Base-by-base conservation (phyloP, 2,888 invertebrate species). In the Meiosimyza decipiens region DNA sequence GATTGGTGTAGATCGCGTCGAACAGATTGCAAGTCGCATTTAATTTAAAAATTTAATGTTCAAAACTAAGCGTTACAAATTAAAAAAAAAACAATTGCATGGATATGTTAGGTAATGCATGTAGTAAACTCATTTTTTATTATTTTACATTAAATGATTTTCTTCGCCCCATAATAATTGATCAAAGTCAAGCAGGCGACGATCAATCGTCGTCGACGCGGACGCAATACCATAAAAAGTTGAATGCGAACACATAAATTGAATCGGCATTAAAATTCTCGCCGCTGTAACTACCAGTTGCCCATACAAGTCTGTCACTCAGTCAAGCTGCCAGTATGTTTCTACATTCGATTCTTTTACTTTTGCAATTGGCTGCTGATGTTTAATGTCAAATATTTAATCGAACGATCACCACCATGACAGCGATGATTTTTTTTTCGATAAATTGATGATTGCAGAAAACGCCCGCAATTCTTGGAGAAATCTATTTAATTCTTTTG, bases 151-250 rank as follows among this genome's bases (percentile, higher is more conserved):
- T 40, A 40, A 40, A 40, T 28, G 59, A 47, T 68, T 59, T 68
- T 57, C 68, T 22, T 47, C 50, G 68, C 57, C 57, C 50, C 50
- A 49, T 68, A 47, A 68, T 49, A 68, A 68, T 57, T 57, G 57
- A 68, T 68, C 66, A 67, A 55, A 67, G 66, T 54, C 40, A 54
- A 40, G 40, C 40, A 40, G 40, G 40, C 40, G 55, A 67, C 55
- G 66, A 68, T 68, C 55, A 40, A 40, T 40, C 33, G 33, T 16
- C 66, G 66, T 54, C 66, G 49, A 55, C 67, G 57, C 67, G 40
- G 49, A 18, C 33, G 22, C 40, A 40, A 40, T 22, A 49, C 57
- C 50, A 68, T 68, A 68, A 57, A 28, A 57, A 22, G 57, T 28
- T 15, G n/a, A 28, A 33, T 28, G 15, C 9, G 49, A 55, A 51